Percentiles rank a stretch among this genome's conserved stretches.
Evolutionary conservation across 2,888 invertebrate species (phyloP).

Genomic region (Phaedon cochleariae): DNA sequence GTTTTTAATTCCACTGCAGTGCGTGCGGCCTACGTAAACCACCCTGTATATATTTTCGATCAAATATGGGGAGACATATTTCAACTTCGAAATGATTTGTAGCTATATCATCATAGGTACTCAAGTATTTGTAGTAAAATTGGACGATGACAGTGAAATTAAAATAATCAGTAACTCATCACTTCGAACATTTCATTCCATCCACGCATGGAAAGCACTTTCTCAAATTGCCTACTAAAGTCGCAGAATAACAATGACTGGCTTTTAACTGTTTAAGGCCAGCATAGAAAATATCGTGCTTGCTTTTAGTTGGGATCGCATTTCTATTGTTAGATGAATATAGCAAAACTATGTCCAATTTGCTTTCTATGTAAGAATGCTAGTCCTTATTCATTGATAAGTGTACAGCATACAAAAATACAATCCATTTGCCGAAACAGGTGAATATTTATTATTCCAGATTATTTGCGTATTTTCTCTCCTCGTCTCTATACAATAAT

Average conservation of each 20-base stretch:
- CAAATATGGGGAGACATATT: too few species aligned
- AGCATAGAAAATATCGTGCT: conserved; percentile 9
- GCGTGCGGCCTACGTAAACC: too few species aligned
- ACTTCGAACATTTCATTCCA: conserved; percentile 10
- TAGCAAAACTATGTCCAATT: conserved; percentile 1
- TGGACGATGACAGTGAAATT: conserved; percentile 1
- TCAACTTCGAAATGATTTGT: too few species aligned
- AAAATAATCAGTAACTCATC: conserved; percentile 2
- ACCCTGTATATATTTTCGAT: too few species aligned
- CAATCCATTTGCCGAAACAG: not conserved
- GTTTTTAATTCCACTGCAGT: too few species aligned
- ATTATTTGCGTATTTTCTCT: too few species aligned
- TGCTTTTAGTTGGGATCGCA: not conserved
- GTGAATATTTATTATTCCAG: not conserved
- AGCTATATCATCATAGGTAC: too few species aligned
- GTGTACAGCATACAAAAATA: not conserved
- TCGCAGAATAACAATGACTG: conserved; percentile 29
- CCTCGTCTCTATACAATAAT: too few species aligned
- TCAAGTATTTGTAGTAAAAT: not conserved
- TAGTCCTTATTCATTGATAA: not conserved
- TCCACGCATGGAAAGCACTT: conserved; percentile 35
- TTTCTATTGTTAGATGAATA: conserved; percentile 10
- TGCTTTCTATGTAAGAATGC: conserved; percentile 16
- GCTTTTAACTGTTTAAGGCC: conserved; percentile 10
- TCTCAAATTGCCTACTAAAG: conserved; percentile 28